Percentiles rank a stretch among this genome's conserved stretches.
Evolutionary conservation across 1,140 invertebrate species (phyloP).

Genomic region (Rhagoletis zephyria): DNA sequence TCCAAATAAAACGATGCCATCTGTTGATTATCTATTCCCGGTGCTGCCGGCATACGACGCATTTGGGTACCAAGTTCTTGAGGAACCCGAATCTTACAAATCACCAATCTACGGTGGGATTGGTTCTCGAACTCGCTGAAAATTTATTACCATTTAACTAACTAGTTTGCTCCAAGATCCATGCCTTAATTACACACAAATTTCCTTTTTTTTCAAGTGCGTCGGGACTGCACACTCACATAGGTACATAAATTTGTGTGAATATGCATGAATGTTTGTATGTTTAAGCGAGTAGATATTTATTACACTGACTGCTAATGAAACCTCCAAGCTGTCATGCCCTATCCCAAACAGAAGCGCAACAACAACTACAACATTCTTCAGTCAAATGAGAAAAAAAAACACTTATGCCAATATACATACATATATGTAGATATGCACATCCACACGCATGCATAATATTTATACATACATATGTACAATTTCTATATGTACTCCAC

Average conservation of each 20-base stretch:
- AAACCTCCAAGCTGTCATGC: constrained; percentile 20
- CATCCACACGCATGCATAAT: neutral
- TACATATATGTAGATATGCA: no score
- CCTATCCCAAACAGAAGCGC: constrained; percentile 18
- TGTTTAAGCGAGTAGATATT: neutral
- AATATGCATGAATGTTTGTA: neutral
- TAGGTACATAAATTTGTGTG: neutral
- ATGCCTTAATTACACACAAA: neutral
- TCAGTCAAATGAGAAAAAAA: constrained; percentile 4
- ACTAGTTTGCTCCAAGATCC: neutral
- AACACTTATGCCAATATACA: no score
- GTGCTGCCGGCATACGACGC: no score
- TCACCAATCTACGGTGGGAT: no score
- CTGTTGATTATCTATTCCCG: no score
- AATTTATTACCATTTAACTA: neutral
- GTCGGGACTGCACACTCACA: neutral
- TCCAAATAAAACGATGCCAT: no score
- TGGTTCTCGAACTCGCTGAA: no score
- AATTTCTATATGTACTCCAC: neutral
- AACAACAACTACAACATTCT: constrained; percentile 62
- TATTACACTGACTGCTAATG: constrained; percentile 20
- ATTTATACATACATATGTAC: neutral
- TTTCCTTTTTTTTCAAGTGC: neutral
- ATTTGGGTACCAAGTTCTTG: no score
- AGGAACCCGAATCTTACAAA: no score